A percentile compares a stretch with the other conserved stretches of the same genome.
phyloP scores from a whole-genome alignment of 2,797 vertebrate genomes.

The Apogon hyalosoma region DNA sequence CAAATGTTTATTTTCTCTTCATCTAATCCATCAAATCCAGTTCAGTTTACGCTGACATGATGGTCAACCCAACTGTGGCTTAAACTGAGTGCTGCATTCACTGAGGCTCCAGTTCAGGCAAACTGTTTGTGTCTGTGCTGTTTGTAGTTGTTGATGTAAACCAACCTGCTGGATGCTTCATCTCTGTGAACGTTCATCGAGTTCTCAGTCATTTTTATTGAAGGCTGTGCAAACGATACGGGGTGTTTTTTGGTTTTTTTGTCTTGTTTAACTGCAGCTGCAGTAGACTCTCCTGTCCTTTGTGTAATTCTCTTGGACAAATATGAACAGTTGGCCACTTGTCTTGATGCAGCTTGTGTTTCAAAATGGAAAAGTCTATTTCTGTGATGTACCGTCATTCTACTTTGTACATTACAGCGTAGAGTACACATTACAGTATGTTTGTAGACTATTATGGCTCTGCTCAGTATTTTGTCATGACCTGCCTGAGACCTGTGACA shows the following conservation, averaged over 20 bases:
- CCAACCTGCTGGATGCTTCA: too few relatives aligned
- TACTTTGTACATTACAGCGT: background rate
- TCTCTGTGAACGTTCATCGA: background rate
- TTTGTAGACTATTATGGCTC: background rate
- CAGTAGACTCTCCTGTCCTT: background rate
- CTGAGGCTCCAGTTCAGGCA: slow-evolving; percentile 4
- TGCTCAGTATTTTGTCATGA: background rate
- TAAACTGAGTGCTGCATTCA: slow-evolving; percentile 6
- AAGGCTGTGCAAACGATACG: background rate
- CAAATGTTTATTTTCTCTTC: too few relatives aligned
- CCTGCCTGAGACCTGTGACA: background rate
- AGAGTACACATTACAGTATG: background rate
- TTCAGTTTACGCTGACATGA: background rate
- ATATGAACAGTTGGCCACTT: too few relatives aligned
- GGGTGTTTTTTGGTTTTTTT: background rate
- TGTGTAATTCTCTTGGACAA: too few relatives aligned
- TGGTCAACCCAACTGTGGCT: background rate
- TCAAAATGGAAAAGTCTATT: too few relatives aligned
- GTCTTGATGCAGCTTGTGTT: too few relatives aligned
- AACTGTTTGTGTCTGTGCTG: background rate
- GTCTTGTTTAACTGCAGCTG: slow-evolving; percentile 8
- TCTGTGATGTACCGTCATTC: too few relatives aligned
- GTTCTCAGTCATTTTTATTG: slow-evolving; percentile 12
- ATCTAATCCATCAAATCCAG: too few relatives aligned
- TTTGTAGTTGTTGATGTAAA: slow-evolving; percentile 1